Conservation (phyloP, 2,888 invertebrate species). For the Acanthoscelides obtectus region DNA sequence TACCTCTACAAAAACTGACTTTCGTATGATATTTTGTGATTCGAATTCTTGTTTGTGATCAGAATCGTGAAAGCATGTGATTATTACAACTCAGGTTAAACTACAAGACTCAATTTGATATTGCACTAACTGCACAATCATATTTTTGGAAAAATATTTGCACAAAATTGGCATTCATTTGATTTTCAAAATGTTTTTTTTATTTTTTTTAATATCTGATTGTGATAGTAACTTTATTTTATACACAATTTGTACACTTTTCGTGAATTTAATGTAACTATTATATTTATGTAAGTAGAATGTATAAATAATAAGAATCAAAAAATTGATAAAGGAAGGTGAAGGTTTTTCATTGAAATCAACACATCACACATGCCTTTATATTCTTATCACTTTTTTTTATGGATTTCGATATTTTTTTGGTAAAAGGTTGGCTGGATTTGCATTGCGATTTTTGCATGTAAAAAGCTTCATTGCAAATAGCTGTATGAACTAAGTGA, state of each 20-base stretch:
- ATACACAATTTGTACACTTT: neutral
- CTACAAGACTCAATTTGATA: neutral
- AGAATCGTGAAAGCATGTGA: neutral
- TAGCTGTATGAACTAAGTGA: conserved; percentile 17
- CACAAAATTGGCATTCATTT: neutral
- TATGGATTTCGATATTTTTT: neutral
- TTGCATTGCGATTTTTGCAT: conserved; percentile 19
- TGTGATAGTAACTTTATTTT: neutral
- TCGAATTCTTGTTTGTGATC: neutral
- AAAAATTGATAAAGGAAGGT: neutral
- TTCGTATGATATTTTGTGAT: too few species aligned
- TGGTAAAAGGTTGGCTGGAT: conserved; percentile 11
- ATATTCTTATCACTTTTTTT: neutral
- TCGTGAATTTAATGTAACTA: neutral
- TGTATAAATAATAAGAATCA: neutral
- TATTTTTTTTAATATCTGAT: neutral
- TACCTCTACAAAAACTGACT: too few species aligned
- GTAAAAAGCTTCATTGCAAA: conserved; percentile 23
- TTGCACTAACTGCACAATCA: neutral
- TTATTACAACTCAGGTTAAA: neutral
- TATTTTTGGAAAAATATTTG: neutral
- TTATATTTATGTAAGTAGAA: neutral
- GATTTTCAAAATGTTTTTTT: neutral
- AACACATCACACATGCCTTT: neutral
- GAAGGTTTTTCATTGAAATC: neutral